Evolutionary conservation across 2,888 invertebrate species (phyloP).

Genomic region (Criorhina ranunculi): DNA sequence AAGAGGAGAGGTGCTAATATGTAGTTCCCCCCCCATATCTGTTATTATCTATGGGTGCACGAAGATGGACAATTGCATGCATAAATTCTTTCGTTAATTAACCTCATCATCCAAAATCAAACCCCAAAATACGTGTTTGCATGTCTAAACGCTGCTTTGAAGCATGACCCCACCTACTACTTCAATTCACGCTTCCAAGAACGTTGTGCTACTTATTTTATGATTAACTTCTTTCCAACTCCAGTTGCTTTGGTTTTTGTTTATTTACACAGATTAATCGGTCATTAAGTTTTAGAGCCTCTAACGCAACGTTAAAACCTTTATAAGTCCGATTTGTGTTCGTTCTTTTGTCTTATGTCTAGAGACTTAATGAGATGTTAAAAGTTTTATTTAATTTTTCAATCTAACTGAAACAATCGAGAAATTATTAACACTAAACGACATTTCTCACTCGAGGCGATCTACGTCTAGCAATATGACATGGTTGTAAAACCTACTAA

Average conservation of each 20-base stretch:
- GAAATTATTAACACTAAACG: neutral
- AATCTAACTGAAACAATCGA: neutral
- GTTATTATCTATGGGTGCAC: too few relatives aligned
- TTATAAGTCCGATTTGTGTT: neutral
- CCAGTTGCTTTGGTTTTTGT: neutral
- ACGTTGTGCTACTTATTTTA: too few relatives aligned
- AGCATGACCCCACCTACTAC: too few relatives aligned
- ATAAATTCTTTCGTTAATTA: too few relatives aligned
- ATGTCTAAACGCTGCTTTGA: too few relatives aligned
- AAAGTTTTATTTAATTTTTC: neutral
- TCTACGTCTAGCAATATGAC: neutral
- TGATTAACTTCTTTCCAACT: too few relatives aligned
- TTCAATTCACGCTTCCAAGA: too few relatives aligned
- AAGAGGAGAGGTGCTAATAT: too few relatives aligned
- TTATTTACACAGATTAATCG: conserved; percentile 16
- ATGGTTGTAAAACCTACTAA: neutral
- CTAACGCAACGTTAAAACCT: neutral
- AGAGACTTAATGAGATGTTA: conserved; percentile 3
- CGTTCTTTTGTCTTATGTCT: neutral
- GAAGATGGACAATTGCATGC: too few relatives aligned
- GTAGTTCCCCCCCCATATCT: too few relatives aligned
- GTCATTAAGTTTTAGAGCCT: neutral
- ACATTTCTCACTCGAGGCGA: neutral
- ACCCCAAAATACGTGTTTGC: too few relatives aligned
- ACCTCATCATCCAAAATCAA: too few relatives aligned